phyloP scores from a whole-genome alignment of 2,888 invertebrate genomes.

The Pseudoips prasinana region DNA sequence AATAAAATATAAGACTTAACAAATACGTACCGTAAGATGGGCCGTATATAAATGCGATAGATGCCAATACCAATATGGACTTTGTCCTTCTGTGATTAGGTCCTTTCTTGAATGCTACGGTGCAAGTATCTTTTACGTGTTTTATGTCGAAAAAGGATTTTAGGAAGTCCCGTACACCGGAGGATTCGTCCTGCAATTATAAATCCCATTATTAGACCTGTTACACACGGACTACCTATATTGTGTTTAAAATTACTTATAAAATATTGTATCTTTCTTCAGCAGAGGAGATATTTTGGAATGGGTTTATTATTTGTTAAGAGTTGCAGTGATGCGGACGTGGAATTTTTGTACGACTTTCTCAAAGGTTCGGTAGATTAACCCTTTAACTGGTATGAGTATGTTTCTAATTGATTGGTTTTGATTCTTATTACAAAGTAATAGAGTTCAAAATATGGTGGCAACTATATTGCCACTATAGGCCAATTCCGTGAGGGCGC shows the following conservation, averaged over 20 bases:
- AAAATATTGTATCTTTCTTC: too few species aligned
- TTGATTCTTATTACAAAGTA: too few species aligned
- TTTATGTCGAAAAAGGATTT: slow-evolving; percentile 76
- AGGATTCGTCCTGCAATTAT: slow-evolving; percentile 50
- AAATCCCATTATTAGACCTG: slow-evolving; percentile 36
- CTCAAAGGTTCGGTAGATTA: too few species aligned
- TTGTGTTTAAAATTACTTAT: slow-evolving; percentile 1
- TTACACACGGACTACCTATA: slow-evolving; percentile 15
- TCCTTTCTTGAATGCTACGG: slow-evolving; percentile 75
- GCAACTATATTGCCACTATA: too few species aligned
- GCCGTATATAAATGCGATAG: slow-evolving; percentile 66
- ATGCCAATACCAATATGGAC: slow-evolving; percentile 59
- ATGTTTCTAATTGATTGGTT: too few species aligned
- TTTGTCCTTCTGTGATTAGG: slow-evolving; percentile 60
- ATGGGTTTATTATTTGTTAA: too few species aligned
- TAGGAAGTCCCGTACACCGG: slow-evolving; percentile 45
- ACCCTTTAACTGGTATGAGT: too few species aligned
- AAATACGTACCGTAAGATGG: slow-evolving; percentile 60
- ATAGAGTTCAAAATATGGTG: too few species aligned
- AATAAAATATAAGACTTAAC: slow-evolving; percentile 38
- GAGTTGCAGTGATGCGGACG: too few species aligned
- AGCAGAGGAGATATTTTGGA: too few species aligned
- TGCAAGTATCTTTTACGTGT: slow-evolving; percentile 74
- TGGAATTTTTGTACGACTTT: too few species aligned
- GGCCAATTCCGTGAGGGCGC: too few species aligned